Base-by-base conservation (phyloP, 1,140 invertebrate genomes). In the Tachypleus tridentatus region DNA sequence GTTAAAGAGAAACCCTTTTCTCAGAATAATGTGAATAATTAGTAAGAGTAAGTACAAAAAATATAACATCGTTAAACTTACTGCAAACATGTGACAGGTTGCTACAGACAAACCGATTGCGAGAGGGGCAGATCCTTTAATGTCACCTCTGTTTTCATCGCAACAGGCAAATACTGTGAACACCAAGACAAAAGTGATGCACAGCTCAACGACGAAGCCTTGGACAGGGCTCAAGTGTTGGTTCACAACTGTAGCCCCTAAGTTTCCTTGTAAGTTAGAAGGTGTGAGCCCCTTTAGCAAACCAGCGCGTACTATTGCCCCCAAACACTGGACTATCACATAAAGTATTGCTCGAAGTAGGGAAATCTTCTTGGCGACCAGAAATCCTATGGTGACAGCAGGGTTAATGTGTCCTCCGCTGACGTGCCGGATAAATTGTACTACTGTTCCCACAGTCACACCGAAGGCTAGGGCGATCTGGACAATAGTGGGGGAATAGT, bases 401-500 rank as follows among this genome's bases (percentile, higher is more conserved):
- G 91, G 91, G 75, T 94, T 94, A 60, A 95, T 86, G 76, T 93
- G 90, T 62, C 89, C 89, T 50, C 91, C 92, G 64, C 88, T 91
- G 6, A 93, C 80, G 67, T 92, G 89, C 49, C 88, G 89, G 58
- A 93, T 79, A 49, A 82, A 81, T 85, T 89, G 76, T 4, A 85
- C 88, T 64, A 92, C 79, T 59, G 88, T 87, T 47, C 87, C 90
- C 61, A 95, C 89, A 11, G 86, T 82, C n/a, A 97, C 80, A 61
- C 92, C 92, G 77, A 96, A 96, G 65, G 87, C 85, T 54, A 97
- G 80, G 29, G 89, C 85, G 68, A 95, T 91, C 65, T 89, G 85
- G 3, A 91, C 84, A 94, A 95, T 58, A 7, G 61, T 60, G 4
- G 65, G 58, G 0, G 9, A 29, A 51, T 52, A 48, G 3, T 7